Evolutionary conservation across 2,797 vertebrate genomes (phyloP).

Genomic region (Molossus molossus): DNA sequence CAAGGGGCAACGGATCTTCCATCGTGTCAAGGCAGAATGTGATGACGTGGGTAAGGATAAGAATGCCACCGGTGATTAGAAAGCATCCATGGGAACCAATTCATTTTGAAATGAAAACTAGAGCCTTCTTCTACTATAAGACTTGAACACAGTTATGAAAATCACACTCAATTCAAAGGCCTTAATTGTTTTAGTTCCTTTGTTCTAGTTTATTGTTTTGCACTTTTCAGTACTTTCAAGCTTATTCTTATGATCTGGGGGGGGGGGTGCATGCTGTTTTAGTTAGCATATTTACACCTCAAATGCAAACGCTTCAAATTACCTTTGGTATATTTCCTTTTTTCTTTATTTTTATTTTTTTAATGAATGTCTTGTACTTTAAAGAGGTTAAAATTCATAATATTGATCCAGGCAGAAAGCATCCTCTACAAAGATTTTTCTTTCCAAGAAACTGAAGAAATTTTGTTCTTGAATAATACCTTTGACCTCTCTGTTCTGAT

Average conservation of each 20-base stretch:
- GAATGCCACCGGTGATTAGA: neutral
- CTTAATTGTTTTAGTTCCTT: neutral
- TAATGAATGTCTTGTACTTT: constrained; percentile 32
- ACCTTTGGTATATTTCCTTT: neutral
- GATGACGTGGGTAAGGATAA: neutral
- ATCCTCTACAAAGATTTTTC: constrained; percentile 40
- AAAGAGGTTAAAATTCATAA: constrained; percentile 74
- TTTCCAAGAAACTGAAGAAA: constrained; percentile 60
- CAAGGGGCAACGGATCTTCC: neutral
- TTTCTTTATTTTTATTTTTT: neutral
- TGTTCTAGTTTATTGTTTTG: neutral
- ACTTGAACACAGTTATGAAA: constrained; percentile 41
- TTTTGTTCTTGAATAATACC: constrained; percentile 70
- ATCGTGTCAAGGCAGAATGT: neutral
- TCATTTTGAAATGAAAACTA: constrained; percentile 33
- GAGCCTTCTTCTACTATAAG: neutral
- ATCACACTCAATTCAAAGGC: neutral
- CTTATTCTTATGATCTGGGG: neutral
- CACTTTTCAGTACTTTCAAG: neutral
- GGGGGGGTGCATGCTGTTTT: neutral
- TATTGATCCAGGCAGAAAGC: constrained; percentile 67
- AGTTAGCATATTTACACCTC: neutral
- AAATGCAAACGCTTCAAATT: constrained; percentile 24
- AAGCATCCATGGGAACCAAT: neutral
- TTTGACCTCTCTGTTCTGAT: constrained; percentile 66